Percentiles rank a stretch among this genome's conserved stretches.
These are phyloP conservation scores for Probaryconus sp. DNA, from an alignment of 1,140 invertebrate species.

Conservation along the genomic window DNA sequence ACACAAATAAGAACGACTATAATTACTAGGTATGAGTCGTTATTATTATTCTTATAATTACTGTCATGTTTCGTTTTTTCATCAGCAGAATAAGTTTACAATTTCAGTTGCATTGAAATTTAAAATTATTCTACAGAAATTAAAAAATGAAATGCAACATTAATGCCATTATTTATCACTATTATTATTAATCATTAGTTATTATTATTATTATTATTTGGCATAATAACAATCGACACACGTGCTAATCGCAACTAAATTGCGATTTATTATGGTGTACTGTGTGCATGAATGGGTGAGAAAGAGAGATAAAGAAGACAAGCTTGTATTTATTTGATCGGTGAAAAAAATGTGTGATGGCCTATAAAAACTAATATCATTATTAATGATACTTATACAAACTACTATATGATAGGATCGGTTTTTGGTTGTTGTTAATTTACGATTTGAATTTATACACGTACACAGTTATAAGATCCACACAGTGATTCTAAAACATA, in stretches of 20 bases:
- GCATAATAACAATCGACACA: conserved; percentile 49
- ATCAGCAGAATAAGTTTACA: too few relatives aligned
- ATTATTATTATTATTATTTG: conserved; percentile 49
- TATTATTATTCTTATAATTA: too few relatives aligned
- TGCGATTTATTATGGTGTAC: conserved; percentile 2
- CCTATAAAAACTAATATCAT: conserved; percentile 60
- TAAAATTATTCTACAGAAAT: too few relatives aligned
- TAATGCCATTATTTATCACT: conserved; percentile 46
- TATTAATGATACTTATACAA: conserved; percentile 58
- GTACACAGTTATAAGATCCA: conserved; percentile 48
- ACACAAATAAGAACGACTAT: conserved; percentile 16
- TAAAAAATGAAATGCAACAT: too few relatives aligned
- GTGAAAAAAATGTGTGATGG: conserved; percentile 43
- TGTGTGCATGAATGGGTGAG: conserved; percentile 15
- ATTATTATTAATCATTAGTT: conserved; percentile 55
- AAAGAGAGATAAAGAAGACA: conserved; percentile 9
- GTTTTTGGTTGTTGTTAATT: conserved; percentile 57
- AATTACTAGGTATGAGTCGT: conserved; percentile 40
- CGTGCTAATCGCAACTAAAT: too few relatives aligned
- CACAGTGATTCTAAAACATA: conserved; percentile 58
- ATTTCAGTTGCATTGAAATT: too few relatives aligned
- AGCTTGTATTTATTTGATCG: conserved; percentile 60
- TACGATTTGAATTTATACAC: conserved; percentile 52
- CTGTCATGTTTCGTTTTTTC: too few relatives aligned
- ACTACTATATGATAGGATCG: conserved; percentile 57